Evolutionary conservation across 2,797 vertebrate genomes (phyloP), one percentile per base, ranked within the genome.

Genomic region (Florisuga fusca): DNA sequence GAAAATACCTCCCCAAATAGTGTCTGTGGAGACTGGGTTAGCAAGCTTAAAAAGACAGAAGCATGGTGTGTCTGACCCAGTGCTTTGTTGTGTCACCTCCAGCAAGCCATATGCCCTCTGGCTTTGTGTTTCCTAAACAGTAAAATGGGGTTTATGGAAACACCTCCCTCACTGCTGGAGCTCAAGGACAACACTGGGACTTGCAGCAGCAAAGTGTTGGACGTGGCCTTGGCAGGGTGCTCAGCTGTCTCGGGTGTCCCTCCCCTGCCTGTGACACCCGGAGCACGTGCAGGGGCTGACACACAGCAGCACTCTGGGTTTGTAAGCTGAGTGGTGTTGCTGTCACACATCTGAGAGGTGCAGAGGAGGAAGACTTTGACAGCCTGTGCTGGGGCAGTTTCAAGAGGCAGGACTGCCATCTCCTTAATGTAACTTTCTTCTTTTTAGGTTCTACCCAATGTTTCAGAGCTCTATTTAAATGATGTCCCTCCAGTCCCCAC

Each of bases 401-500:
- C 53, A 51, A 55, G 62, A 75, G n/a, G 1, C 29, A 0, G 18
- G 20, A 13, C 9, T 33, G 1, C 12, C 3, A 0, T 12, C 26
- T 33, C 38, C 55, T 63, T 9, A 33, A 21, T 15, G 12, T 7
- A 0, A 1, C 36, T 36, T 38, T 50, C 55, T 66, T 57, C 72
- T 33, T 54, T 45, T 6, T 91, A 99, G 99, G 99, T 99, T 19
- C 97, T 99, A 13, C 99, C 99, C 1, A 98, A 98, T 15, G 94
- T 99, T 50, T 98, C 98, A 2, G 84, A 99, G 18, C 97, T 99
- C 59, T 98, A 98, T 50, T 96, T 98, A 73, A 95, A 90, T 15
- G 98, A 99, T 2, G 98, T 98, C 5, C 99, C 99, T 26, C 95
- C 98, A 29, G 99, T 99, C 38, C 99, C 99, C 57, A 99, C 99